Percentiles rank a stretch among this genome's conserved stretches.
phyloP scores from a whole-genome alignment of 1,140 invertebrate species.

The Maconellicoccus hirsutus region DNA sequence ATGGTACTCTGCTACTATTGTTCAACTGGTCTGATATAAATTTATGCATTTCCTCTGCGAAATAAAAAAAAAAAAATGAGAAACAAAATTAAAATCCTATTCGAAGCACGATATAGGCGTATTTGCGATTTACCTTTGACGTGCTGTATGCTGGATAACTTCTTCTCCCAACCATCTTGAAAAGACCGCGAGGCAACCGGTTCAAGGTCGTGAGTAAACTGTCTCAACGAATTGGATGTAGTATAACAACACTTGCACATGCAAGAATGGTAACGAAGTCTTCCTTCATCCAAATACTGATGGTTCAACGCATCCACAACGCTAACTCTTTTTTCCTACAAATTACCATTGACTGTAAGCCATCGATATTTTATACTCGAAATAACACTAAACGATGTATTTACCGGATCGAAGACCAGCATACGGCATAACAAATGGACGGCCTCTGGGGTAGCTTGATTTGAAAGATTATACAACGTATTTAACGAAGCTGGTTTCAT shows the following conservation, averaged over 20 bases:
- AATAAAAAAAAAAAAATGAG: conserved; percentile 26
- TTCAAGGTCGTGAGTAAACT: conserved; percentile 88
- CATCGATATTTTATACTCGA: too few relatives aligned
- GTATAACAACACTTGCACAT: conserved; percentile 98
- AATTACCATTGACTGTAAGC: too few relatives aligned
- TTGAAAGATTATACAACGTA: conserved; percentile 80
- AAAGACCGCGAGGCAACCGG: conserved; percentile 77
- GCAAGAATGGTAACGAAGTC: conserved; percentile 96
- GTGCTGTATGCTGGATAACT: conserved; percentile 80
- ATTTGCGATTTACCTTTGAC: conserved; percentile 65
- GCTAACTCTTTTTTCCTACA: conserved; percentile 81
- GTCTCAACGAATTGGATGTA: conserved; percentile 56
- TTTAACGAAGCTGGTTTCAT: conserved; percentile 79
- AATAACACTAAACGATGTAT: conserved; percentile 32
- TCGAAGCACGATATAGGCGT: too few relatives aligned
- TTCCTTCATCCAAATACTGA: conserved; percentile 93
- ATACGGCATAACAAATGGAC: conserved; percentile 96
- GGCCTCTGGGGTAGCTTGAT: conserved; percentile 90
- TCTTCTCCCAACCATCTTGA: conserved; percentile 88
- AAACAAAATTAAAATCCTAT: conserved; percentile 6
- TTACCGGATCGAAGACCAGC: conserved; percentile 94
- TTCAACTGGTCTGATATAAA: conserved; percentile 94
- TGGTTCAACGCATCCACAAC: conserved; percentile 89
- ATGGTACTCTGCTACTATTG: conserved; percentile 75
- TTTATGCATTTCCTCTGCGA: conserved; percentile 94